Conservation (phyloP, 1,140 invertebrate genomes). For the Trinorchestia longiramus region DNA sequence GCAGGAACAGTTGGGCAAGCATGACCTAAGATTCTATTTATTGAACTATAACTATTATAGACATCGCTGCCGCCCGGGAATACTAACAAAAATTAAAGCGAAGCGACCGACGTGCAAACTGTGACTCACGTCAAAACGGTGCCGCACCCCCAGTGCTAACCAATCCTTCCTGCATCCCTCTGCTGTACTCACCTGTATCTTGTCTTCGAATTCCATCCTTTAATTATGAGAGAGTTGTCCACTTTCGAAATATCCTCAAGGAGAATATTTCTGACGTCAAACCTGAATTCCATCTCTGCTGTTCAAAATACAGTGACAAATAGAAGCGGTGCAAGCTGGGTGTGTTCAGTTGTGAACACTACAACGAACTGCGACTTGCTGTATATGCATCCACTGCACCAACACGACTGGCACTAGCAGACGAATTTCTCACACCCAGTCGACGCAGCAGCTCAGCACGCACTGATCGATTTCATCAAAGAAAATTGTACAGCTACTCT, state of each 20-base stretch:
- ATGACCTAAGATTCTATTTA: not conserved
- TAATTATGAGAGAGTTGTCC: constrained; percentile 46
- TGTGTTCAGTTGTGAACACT: not conserved
- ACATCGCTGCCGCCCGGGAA: not conserved
- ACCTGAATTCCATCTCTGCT: constrained; percentile 24
- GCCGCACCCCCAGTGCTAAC: constrained; percentile 23
- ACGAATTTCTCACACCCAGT: constrained; percentile 28
- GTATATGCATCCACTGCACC: constrained; percentile 39
- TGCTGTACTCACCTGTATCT: constrained; percentile 22
- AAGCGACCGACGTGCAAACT: not conserved
- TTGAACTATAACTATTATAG: not conserved
- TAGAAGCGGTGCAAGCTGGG: not conserved
- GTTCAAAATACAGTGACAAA: not conserved
- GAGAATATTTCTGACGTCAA: constrained; percentile 41
- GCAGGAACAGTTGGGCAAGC: not conserved
- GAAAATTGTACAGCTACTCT: not conserved
- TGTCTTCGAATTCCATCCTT: constrained; percentile 51
- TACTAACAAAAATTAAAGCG: not conserved
- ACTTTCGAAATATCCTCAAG: constrained; percentile 37
- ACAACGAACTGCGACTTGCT: not conserved
- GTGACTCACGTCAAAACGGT: constrained; percentile 31
- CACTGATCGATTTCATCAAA: constrained; percentile 26
- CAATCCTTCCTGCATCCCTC: constrained; percentile 48
- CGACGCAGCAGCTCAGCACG: not conserved
- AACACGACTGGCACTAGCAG: constrained; percentile 53